Conservation (phyloP, 2,888 invertebrate genomes). For the Plebejus anna region DNA sequence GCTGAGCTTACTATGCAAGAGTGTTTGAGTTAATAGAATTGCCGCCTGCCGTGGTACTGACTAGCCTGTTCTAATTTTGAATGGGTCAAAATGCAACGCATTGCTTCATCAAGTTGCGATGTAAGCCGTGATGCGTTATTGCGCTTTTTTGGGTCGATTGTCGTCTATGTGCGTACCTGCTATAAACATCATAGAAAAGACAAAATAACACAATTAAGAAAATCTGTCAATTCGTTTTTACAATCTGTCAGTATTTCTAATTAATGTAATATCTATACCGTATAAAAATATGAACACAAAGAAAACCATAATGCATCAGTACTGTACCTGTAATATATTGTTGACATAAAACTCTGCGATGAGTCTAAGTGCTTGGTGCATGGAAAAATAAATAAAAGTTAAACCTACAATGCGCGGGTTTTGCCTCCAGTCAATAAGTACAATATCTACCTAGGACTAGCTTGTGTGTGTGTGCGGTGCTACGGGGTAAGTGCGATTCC, state of each 20-base stretch:
- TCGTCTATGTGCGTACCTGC: too few relatives aligned
- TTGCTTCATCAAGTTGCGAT: too few relatives aligned
- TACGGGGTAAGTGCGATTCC: slow-evolving; percentile 33
- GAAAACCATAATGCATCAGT: slow-evolving; percentile 1
- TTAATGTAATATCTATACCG: neutral
- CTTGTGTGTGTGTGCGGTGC: slow-evolving; percentile 38
- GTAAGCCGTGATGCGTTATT: too few relatives aligned
- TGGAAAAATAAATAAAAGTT: slow-evolving; percentile 38
- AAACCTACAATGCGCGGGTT: slow-evolving; percentile 37
- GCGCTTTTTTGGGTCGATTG: too few relatives aligned
- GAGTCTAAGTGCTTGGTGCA: slow-evolving; percentile 20
- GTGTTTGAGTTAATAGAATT: too few relatives aligned
- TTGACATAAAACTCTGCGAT: slow-evolving; percentile 26
- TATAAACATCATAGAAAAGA: too few relatives aligned
- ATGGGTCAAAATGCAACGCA: too few relatives aligned
- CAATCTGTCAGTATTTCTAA: neutral
- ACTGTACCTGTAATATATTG: slow-evolving; percentile 10
- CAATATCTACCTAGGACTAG: slow-evolving; percentile 41
- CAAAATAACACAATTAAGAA: too few relatives aligned
- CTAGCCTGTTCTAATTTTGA: too few relatives aligned
- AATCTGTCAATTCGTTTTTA: neutral
- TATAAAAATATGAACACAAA: neutral
- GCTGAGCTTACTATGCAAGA: too few relatives aligned
- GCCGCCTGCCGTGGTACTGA: too few relatives aligned
- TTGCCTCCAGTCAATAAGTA: slow-evolving; percentile 45